Evolutionary conservation across 2,113 vertebrate genomes (phyloP).

Genomic region (Leiothrix lutea): DNA sequence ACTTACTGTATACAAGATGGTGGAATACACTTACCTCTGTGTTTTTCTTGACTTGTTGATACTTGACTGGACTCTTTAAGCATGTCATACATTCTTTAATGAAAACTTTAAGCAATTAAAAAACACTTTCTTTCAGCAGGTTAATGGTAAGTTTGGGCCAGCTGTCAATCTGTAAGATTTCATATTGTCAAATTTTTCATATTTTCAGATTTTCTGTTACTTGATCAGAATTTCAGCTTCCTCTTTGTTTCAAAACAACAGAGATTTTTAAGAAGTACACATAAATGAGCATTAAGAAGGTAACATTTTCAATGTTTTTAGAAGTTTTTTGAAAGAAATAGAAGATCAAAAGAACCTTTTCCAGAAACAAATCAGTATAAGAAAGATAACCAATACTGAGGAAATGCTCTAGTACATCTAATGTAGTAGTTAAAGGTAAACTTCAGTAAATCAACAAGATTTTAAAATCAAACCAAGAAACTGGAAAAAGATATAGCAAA

Average conservation of each 20-base stretch:
- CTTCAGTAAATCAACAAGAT: background rate
- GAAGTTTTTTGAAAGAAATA: background rate
- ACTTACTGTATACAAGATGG: background rate
- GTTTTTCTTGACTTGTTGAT: background rate
- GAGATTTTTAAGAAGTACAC: background rate
- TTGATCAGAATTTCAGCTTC: background rate
- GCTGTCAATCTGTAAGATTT: background rate
- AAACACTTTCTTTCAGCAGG: background rate
- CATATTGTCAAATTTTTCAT: background rate
- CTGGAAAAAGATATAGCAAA: background rate
- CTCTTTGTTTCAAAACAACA: background rate
- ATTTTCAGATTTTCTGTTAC: background rate
- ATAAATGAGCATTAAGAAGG: background rate
- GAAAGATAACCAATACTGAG: background rate
- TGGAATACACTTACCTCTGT: background rate
- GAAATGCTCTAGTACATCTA: background rate
- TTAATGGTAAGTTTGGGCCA: background rate
- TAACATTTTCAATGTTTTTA: background rate
- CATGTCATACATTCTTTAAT: background rate
- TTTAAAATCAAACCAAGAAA: background rate
- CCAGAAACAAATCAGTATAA: background rate
- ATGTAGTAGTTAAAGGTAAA: background rate
- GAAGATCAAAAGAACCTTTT: background rate
- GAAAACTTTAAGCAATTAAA: constrained; percentile 4
- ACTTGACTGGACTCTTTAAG: background rate